A percentile compares a stretch with the other conserved stretches of the same genome.
Conservation (phyloP, 2,888 invertebrate species). For the Drosophila falleni region DNA sequence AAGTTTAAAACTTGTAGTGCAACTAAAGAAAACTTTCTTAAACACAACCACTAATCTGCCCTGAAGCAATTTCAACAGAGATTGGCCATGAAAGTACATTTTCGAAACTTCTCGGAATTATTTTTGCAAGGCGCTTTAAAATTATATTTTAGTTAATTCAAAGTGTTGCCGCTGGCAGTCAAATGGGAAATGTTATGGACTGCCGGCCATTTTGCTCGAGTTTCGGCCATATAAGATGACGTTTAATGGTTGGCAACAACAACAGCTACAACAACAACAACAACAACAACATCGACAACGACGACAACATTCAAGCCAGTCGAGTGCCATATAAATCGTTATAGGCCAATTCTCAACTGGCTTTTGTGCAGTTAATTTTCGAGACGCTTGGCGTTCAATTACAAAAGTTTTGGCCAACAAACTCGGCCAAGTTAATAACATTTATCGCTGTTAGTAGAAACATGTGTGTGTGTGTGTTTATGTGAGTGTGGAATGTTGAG, state of each 20-base stretch:
- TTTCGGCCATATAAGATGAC: slow-evolving; percentile 32
- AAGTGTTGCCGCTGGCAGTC: not conserved
- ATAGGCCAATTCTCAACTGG: slow-evolving; percentile 56
- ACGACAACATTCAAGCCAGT: slow-evolving; percentile 5
- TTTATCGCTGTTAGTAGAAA: slow-evolving; percentile 72
- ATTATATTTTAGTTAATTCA: slow-evolving; percentile 19
- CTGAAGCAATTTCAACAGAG: not conserved
- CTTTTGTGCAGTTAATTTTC: slow-evolving; percentile 57
- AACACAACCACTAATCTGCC: not conserved
- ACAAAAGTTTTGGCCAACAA: slow-evolving; percentile 65
- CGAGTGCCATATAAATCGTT: slow-evolving; percentile 35
- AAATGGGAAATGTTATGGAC: slow-evolving; percentile 12
- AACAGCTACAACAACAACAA: not conserved
- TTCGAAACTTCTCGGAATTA: slow-evolving; percentile 5
- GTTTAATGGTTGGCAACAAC: slow-evolving; percentile 18
- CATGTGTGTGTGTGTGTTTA: slow-evolving; percentile 31
- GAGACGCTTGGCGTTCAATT: slow-evolving; percentile 65
- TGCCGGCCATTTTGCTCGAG: slow-evolving; percentile 24
- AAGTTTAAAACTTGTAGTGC: not conserved
- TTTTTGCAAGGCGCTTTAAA: slow-evolving; percentile 2
- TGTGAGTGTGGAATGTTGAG: not conserved
- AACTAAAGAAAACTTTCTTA: not conserved
- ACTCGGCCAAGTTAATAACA: slow-evolving; percentile 72
- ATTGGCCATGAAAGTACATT: slow-evolving; percentile 1
- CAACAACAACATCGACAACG: not conserved